phyloP scores from a whole-genome alignment of 2,888 invertebrate genomes.

The Hesperia comma region DNA sequence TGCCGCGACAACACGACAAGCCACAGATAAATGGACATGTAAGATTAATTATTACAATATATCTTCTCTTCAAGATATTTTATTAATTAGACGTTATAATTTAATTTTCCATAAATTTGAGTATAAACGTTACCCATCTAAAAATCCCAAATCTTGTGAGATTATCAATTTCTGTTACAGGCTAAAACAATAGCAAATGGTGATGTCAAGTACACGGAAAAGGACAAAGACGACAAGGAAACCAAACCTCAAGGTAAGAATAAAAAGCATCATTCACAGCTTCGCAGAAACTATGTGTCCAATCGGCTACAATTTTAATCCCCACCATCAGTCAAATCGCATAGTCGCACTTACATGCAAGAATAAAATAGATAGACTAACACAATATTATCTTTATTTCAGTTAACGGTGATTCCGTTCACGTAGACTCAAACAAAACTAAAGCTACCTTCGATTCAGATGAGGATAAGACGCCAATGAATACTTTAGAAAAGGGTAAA shows the following conservation, averaged over 20 bases:
- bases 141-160: no score
- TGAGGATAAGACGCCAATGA: slow-evolving; percentile 81
- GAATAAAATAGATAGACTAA: slow-evolving; percentile 23
- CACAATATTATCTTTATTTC: slow-evolving; percentile 42
- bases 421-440: slow-evolving; percentile 80
- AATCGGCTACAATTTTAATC: slow-evolving; percentile 11
- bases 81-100: no score
- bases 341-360: not conserved
- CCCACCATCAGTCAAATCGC: slow-evolving; percentile 7
- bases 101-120: no score
- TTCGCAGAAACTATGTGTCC: not conserved
- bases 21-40: slow-evolving; percentile 71
- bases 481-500: slow-evolving; percentile 78
- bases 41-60: slow-evolving; percentile 40
- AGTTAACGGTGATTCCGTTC: slow-evolving; percentile 76
- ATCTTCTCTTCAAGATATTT: no score
- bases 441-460: slow-evolving; percentile 83
- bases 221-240: slow-evolving; percentile 57
- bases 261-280: not conserved
- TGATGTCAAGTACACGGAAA: slow-evolving; percentile 66
- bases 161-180: slow-evolving; percentile 47
- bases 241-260: slow-evolving; percentile 67
- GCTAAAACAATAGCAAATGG: slow-evolving; percentile 74
- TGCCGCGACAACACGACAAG: slow-evolving; percentile 59
- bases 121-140: no score